Conservation (phyloP, 2,113 vertebrate genomes). For the Saccopteryx leptura region DNA sequence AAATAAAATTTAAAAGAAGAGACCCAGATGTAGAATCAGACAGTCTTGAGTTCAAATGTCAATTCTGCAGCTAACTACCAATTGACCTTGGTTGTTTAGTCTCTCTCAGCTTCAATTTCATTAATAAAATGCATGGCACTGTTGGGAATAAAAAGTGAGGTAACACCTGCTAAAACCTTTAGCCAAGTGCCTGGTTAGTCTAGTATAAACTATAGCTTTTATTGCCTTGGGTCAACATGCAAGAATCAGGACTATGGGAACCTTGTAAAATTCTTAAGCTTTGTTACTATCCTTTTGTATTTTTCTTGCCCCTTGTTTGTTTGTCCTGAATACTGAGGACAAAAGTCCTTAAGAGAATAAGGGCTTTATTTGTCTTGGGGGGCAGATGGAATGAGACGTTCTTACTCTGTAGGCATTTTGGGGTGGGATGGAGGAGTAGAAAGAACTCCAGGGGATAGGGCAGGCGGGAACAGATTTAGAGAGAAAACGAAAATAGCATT, state of each 20-base stretch:
- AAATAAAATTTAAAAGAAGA: conserved; percentile 28
- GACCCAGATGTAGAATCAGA: not conserved
- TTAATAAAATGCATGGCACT: not conserved
- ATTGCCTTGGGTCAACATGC: not conserved
- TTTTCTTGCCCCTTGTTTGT: not conserved
- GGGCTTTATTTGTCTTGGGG: not conserved
- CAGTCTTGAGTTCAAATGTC: conserved; percentile 1
- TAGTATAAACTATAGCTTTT: not conserved
- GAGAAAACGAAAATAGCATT: not conserved
- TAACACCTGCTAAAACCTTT: not conserved
- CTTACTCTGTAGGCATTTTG: not conserved
- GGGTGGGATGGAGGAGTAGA: not conserved
- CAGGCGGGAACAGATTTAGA: not conserved
- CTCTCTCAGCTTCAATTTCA: not conserved
- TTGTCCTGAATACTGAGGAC: conserved; percentile 13
- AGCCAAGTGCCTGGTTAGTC: not conserved
- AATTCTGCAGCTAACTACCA: not conserved
- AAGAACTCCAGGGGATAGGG: not conserved
- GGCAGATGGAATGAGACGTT: not conserved
- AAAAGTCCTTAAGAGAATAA: conserved; percentile 27
- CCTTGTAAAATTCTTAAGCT: not conserved
- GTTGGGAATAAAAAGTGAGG: not conserved
- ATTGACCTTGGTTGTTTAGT: not conserved
- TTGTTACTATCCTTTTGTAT: not conserved
- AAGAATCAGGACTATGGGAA: not conserved